phyloP scores from a whole-genome alignment of 1,140 invertebrate genomes.

The Dreissena polymorpha region DNA sequence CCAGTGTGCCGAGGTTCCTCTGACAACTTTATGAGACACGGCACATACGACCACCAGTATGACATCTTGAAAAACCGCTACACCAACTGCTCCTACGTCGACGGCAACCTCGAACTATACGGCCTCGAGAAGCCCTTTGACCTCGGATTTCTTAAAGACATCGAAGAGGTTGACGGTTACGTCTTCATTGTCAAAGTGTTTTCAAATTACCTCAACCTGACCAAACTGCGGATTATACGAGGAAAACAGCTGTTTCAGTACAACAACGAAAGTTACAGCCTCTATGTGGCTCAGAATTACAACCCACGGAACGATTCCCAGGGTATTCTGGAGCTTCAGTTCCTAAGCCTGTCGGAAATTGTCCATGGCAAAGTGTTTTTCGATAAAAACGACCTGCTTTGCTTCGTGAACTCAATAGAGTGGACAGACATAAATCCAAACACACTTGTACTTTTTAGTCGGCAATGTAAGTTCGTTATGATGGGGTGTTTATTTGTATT shows the following conservation, averaged over 20 bases:
- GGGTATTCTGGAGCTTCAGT: constrained; percentile 89
- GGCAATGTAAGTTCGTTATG: constrained; percentile 61
- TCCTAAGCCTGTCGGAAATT: constrained; percentile 94
- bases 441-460: constrained; percentile 51
- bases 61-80: constrained; percentile 94
- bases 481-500: too few species aligned
- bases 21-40: constrained; percentile 61
- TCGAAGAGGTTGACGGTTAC: constrained; percentile 97
- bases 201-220: constrained; percentile 91
- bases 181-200: constrained; percentile 97
- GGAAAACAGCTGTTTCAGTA: constrained; percentile 92
- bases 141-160: constrained; percentile 95
- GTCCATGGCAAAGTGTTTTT: constrained; percentile 90
- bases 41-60: constrained; percentile 94
- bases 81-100: constrained; percentile 98
- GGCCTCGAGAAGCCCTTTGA: constrained; percentile 81
- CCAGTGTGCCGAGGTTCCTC: constrained; percentile 75
- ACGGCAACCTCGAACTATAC: constrained; percentile 95
- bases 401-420: constrained; percentile 95
- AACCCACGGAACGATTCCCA: constrained; percentile 56
- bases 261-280: constrained; percentile 65
- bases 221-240: constrained; percentile 95
- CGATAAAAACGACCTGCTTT: constrained; percentile 95
- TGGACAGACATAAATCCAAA: constrained; percentile 92
- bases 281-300: constrained; percentile 77